Conservation (phyloP, 2,888 invertebrate species). For the Lycocerus yunnanus region DNA sequence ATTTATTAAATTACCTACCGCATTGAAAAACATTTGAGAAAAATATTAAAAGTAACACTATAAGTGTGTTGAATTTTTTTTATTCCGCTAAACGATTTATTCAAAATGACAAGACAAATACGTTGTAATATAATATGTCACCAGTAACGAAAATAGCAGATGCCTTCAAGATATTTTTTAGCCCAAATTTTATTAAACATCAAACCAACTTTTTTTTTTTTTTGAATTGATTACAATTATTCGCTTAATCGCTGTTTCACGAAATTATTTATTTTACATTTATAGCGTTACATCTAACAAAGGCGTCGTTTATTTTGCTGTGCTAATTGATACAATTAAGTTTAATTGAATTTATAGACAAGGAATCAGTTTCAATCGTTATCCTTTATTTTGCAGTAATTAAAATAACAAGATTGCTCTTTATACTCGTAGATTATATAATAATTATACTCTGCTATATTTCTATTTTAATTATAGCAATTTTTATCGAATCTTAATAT, state of each 20-base stretch:
- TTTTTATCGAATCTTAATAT: too few relatives aligned
- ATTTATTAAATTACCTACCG: background rate
- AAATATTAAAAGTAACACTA: background rate
- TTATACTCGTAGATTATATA: background rate
- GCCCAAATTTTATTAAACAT: background rate
- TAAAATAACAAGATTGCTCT: background rate
- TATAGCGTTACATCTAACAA: background rate
- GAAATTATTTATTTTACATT: background rate
- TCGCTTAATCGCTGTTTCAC: too few relatives aligned
- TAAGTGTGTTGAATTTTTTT: slow-evolving; percentile 3
- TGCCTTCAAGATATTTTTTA: slow-evolving; percentile 2
- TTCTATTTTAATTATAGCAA: background rate
- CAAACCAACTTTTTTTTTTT: background rate
- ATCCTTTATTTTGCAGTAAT: background rate
- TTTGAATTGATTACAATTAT: background rate
- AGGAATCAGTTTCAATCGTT: background rate
- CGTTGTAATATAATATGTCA: slow-evolving; percentile 11
- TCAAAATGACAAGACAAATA: slow-evolving; percentile 12
- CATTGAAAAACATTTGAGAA: background rate
- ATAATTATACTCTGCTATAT: background rate
- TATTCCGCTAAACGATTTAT: slow-evolving; percentile 1
- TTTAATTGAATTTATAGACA: background rate
- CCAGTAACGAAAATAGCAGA: slow-evolving; percentile 1
- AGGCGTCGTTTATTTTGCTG: background rate
- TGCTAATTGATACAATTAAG: background rate